These are phyloP conservation scores for Hyles lineata DNA, from an alignment of 2,888 invertebrate genomes.

Conservation along the genomic window DNA sequence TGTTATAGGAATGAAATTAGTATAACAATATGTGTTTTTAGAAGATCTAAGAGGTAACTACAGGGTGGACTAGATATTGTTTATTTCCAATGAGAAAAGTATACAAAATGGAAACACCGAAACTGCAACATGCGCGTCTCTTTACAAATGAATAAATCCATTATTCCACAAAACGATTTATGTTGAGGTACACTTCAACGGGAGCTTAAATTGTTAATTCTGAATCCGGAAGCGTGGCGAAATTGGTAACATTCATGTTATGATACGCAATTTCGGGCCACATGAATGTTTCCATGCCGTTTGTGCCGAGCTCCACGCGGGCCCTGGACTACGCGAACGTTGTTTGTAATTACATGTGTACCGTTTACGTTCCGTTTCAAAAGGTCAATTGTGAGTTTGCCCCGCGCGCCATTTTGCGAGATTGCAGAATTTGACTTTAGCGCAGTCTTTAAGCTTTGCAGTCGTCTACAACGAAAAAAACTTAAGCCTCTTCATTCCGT, in stretches of 20 bases:
- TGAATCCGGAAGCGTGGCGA: background rate
- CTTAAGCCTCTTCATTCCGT: too few relatives aligned
- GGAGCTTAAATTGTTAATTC: background rate
- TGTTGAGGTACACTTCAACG: background rate
- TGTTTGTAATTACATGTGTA: slow-evolving; percentile 3
- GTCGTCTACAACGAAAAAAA: background rate
- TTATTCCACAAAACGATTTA: slow-evolving; percentile 1
- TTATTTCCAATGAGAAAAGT: too few relatives aligned
- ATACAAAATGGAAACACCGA: too few relatives aligned
- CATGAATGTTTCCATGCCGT: slow-evolving; percentile 3
- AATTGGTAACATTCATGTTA: background rate
- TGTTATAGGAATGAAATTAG: too few relatives aligned
- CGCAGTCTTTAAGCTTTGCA: background rate
- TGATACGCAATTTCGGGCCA: background rate
- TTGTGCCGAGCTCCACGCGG: background rate
- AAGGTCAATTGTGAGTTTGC: background rate
- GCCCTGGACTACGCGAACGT: slow-evolving; percentile 6
- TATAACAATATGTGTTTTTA: too few relatives aligned
- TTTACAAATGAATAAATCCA: background rate
- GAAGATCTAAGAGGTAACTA: too few relatives aligned
- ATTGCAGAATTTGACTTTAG: background rate
- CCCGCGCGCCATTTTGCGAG: slow-evolving; percentile 3
- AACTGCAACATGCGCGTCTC: background rate
- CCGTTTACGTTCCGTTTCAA: slow-evolving; percentile 6
- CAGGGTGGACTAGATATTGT: too few relatives aligned